These are phyloP conservation scores for Zaprionus camerounensis DNA, from an alignment of 1,140 invertebrate genomes.

Conservation along the genomic window DNA sequence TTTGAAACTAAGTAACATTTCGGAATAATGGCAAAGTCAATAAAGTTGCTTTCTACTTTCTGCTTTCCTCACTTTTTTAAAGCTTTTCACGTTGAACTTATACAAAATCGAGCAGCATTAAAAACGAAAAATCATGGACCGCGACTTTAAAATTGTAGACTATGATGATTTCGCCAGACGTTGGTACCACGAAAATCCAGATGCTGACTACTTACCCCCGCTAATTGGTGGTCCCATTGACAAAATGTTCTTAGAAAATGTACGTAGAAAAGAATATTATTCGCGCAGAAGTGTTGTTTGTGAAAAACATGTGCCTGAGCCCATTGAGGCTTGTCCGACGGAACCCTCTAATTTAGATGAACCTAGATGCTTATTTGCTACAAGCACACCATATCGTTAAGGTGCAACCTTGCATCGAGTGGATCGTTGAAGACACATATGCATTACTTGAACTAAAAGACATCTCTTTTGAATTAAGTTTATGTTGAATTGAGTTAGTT, in stretches of 20 bases:
- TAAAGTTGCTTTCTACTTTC: neutral
- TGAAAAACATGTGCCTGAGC: too few species aligned
- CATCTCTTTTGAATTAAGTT: too few species aligned
- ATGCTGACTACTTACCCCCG: neutral
- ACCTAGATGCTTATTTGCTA: too few species aligned
- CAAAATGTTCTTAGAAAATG: neutral
- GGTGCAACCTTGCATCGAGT: too few species aligned
- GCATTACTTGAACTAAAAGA: too few species aligned
- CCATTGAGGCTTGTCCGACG: too few species aligned
- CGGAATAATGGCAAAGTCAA: neutral
- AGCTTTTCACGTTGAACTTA: neutral
- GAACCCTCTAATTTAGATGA: too few species aligned
- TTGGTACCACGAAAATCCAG: neutral
- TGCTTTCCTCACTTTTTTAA: neutral
- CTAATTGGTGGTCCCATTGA: constrained; percentile 7
- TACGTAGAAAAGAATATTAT: neutral
- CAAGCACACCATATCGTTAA: too few species aligned
- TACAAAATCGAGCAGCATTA: neutral
- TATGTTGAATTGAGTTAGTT: neutral
- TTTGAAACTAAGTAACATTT: neutral
- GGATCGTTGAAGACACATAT: too few species aligned
- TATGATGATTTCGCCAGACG: neutral
- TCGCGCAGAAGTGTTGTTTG: too few species aligned
- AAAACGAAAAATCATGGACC: neutral
- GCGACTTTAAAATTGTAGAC: neutral